Evolutionary conservation across 2,888 invertebrate species (phyloP).

Genomic region (Apotomis turbidana): DNA sequence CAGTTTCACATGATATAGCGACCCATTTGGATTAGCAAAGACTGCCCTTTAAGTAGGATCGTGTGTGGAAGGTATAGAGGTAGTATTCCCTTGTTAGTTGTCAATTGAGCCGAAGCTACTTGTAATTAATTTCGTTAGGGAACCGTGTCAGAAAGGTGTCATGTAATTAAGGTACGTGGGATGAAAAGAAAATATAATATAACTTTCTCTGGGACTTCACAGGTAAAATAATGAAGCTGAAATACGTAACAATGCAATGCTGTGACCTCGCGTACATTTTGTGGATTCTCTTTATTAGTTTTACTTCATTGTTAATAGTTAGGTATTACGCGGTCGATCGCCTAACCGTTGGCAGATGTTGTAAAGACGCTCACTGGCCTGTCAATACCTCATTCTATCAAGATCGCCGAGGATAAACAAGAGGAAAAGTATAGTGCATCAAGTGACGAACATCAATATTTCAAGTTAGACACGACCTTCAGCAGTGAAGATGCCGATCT

Average conservation of each 20-base stretch:
- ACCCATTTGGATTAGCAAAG: neutral
- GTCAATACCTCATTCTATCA: too few species aligned
- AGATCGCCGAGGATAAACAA: too few species aligned
- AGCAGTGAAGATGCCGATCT: too few species aligned
- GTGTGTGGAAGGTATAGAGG: constrained; percentile 7
- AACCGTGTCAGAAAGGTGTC: constrained; percentile 29
- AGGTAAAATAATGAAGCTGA: constrained; percentile 4
- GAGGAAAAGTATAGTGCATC: too few species aligned
- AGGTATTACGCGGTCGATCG: too few species aligned
- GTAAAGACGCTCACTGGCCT: too few species aligned
- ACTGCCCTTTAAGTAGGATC: neutral
- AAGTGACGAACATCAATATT: too few species aligned
- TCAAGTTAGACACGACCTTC: too few species aligned
- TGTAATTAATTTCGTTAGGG: constrained; percentile 36
- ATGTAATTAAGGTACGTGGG: constrained; percentile 31
- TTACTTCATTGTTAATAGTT: too few species aligned
- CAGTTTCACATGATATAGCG: neutral
- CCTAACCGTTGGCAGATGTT: too few species aligned
- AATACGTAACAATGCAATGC: constrained; percentile 2
- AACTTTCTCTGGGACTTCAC: neutral
- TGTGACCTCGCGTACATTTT: too few species aligned
- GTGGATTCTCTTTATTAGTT: too few species aligned
- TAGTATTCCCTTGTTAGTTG: constrained; percentile 1
- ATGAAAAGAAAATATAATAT: constrained; percentile 11
- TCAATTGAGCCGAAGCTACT: constrained; percentile 32